A percentile compares a stretch with the other conserved stretches of the same genome.
phyloP scores from a whole-genome alignment of 2,797 vertebrate species.

The Diplodus sargus region DNA sequence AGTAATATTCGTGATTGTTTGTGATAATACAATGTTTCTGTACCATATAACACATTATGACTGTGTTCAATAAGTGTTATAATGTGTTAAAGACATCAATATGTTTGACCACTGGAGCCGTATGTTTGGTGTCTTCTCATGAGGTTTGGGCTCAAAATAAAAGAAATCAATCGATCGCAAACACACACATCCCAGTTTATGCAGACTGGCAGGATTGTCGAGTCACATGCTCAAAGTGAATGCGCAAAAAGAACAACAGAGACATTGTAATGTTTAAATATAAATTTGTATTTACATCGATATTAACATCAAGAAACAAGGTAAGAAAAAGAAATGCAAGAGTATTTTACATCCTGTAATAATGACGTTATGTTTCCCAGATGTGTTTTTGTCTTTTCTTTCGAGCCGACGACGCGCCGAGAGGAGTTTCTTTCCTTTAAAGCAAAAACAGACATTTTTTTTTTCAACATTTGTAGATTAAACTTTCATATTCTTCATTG shows the following conservation, averaged over 20 bases:
- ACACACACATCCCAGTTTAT: slow-evolving; percentile 34
- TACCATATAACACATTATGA: too few species aligned
- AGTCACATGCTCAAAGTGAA: background rate
- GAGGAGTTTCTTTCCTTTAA: slow-evolving; percentile 59
- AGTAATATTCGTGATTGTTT: too few species aligned
- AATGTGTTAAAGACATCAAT: too few species aligned
- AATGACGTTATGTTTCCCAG: slow-evolving; percentile 79
- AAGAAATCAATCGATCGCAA: slow-evolving; percentile 10
- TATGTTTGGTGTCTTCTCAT: background rate
- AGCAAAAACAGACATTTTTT: slow-evolving; percentile 61
- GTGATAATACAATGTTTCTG: too few species aligned
- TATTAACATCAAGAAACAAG: slow-evolving; percentile 92
- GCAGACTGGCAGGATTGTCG: slow-evolving; percentile 7
- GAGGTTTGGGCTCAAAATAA: too few species aligned
- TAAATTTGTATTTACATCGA: slow-evolving; percentile 98
- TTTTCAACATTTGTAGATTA: slow-evolving; percentile 56
- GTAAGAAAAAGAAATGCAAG: slow-evolving; percentile 85
- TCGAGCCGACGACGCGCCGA: slow-evolving; percentile 67
- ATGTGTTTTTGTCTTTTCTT: slow-evolving; percentile 73
- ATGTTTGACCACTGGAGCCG: too few species aligned
- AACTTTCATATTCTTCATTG: slow-evolving; percentile 62
- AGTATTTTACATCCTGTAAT: slow-evolving; percentile 87
- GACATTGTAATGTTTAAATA: slow-evolving; percentile 89
- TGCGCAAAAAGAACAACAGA: slow-evolving; percentile 44
- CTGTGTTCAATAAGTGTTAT: too few species aligned